Percentiles rank a stretch among this genome's conserved stretches.
These are phyloP conservation scores for Agrilus biguttatus DNA, from an alignment of 2,888 invertebrate genomes.

Conservation along the genomic window DNA sequence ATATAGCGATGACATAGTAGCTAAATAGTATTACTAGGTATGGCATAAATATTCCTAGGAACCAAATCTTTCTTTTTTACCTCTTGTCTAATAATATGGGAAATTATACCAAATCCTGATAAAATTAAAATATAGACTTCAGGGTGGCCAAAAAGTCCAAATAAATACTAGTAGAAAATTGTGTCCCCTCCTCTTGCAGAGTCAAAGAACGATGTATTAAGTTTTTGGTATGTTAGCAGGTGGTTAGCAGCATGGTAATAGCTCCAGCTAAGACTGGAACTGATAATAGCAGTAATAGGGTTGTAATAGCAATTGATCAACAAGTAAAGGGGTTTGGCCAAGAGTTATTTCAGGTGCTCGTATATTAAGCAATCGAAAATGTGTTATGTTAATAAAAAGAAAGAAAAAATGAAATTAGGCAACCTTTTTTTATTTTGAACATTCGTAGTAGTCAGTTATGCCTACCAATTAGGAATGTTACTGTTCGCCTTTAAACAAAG, in stretches of 20 bases:
- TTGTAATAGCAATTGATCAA: conserved; percentile 58
- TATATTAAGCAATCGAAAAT: too few species aligned
- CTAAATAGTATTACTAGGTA: too few species aligned
- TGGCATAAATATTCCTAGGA: conserved; percentile 71
- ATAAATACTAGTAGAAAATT: conserved; percentile 68
- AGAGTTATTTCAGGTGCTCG: conserved; percentile 42
- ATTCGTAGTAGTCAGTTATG: too few species aligned
- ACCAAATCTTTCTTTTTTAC: conserved; percentile 62
- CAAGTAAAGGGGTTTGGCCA: conserved; percentile 56
- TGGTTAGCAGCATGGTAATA: conserved; percentile 63
- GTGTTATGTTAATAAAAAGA: too few species aligned
- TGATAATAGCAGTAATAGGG: conserved; percentile 48
- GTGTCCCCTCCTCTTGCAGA: conserved; percentile 69
- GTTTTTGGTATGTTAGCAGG: conserved; percentile 67
- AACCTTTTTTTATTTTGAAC: too few species aligned
- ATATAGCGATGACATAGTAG: too few species aligned
- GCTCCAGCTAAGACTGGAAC: conserved; percentile 66
- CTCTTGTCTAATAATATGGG: conserved; percentile 60
- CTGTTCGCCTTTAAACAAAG: too few species aligned
- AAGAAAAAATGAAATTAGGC: too few species aligned
- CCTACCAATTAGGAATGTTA: too few species aligned
- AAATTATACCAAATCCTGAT: conserved; percentile 70
- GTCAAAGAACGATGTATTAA: conserved; percentile 72
- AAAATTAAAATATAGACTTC: conserved; percentile 80
- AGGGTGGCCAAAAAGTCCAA: conserved; percentile 80